phyloP scores from a whole-genome alignment of 1,140 invertebrate species.

The Lordiphosa clarofinis region DNA sequence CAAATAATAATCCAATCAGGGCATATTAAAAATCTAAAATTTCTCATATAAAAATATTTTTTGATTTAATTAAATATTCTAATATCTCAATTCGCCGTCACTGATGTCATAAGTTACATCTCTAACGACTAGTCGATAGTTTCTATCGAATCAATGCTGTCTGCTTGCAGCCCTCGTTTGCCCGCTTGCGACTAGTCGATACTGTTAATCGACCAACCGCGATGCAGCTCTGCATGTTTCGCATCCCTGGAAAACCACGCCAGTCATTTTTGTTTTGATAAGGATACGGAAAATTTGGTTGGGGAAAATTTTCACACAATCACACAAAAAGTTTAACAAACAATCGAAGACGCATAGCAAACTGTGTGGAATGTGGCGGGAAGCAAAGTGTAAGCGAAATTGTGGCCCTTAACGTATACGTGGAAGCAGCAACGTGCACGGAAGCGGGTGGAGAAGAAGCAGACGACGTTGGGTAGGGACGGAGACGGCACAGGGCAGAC shows the following conservation, averaged over 20 bases:
- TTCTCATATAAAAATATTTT: too few species aligned
- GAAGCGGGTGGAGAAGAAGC: constrained; percentile 36
- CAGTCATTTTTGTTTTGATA: constrained; percentile 80
- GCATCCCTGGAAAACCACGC: constrained; percentile 73
- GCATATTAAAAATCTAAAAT: too few species aligned
- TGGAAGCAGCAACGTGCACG: constrained; percentile 58
- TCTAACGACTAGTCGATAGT: background rate
- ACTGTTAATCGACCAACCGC: constrained; percentile 14
- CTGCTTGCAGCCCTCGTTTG: constrained; percentile 1
- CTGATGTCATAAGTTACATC: background rate
- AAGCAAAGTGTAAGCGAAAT: constrained; percentile 36
- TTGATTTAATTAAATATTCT: too few species aligned
- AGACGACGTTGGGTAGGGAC: constrained; percentile 25
- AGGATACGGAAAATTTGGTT: constrained; percentile 62
- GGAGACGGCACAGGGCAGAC: constrained; percentile 54
- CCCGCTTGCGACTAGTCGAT: constrained; percentile 39
- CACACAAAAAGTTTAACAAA: constrained; percentile 38
- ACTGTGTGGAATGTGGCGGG: constrained; percentile 47
- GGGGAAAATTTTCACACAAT: constrained; percentile 55
- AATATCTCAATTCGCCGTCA: background rate
- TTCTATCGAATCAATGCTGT: background rate
- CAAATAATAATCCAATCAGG: too few species aligned
- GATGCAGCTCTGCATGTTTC: constrained; percentile 48
- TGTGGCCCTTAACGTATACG: constrained; percentile 47
- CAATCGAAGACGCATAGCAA: constrained; percentile 41